phyloP scores from a whole-genome alignment of 2,113 vertebrate genomes.

The Synodontis membranacea region DNA sequence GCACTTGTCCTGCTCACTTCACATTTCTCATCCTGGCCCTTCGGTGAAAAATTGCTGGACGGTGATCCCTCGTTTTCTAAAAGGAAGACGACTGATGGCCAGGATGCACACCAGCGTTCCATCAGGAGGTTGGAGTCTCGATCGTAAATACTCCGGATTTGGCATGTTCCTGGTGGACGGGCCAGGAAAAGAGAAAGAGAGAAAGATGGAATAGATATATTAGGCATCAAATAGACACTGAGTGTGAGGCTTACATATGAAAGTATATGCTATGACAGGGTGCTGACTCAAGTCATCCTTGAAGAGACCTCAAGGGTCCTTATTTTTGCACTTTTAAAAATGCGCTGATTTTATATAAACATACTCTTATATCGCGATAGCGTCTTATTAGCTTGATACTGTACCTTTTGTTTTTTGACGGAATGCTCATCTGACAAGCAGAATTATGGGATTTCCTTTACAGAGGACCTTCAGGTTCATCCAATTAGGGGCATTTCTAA shows the following conservation, averaged over 20 bases:
- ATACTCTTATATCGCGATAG: not conserved
- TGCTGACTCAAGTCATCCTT: not conserved
- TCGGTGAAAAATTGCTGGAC: conserved; percentile 62
- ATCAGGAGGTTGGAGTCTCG: conserved; percentile 49
- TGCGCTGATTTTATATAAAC: not conserved
- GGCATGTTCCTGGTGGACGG: conserved; percentile 67
- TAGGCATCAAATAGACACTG: not conserved
- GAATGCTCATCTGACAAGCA: not conserved
- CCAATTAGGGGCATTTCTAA: not conserved
- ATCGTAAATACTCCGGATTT: conserved; percentile 40
- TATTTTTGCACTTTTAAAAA: conserved; percentile 16
- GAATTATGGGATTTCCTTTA: not conserved
- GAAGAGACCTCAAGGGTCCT: not conserved
- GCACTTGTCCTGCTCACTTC: conserved; percentile 58
- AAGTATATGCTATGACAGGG: not conserved
- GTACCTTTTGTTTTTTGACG: not conserved
- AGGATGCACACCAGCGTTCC: not conserved
- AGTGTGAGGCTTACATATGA: too few species aligned
- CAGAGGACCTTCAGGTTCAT: not conserved
- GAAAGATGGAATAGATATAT: not conserved
- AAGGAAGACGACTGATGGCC: fast-evolving
- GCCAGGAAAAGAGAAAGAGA: not conserved
- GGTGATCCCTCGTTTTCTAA: conserved; percentile 4
- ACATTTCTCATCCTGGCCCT: not conserved
- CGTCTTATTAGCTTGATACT: not conserved